These are phyloP conservation scores for Achroia grisella DNA, from an alignment of 1,140 invertebrate species.

Conservation along the genomic window DNA sequence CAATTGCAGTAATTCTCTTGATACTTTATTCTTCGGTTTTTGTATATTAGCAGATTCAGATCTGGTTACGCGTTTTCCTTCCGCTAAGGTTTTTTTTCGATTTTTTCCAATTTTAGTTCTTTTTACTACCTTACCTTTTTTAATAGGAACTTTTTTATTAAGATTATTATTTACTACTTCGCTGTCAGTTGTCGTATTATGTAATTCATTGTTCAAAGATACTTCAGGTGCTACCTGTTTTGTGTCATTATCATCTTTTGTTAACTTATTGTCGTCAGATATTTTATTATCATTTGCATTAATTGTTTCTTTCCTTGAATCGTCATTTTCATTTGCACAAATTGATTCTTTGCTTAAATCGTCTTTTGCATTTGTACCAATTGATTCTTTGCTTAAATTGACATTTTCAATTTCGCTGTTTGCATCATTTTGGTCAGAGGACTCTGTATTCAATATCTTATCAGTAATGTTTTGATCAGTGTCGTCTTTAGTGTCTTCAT, in stretches of 20 bases:
- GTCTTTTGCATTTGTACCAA: not conserved
- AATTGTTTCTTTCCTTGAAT: slow-evolving; percentile 2
- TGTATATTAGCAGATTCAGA: slow-evolving; percentile 16
- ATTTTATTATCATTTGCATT: not conserved
- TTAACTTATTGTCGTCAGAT: not conserved
- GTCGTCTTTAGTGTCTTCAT: slow-evolving; percentile 9
- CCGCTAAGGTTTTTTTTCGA: not conserved
- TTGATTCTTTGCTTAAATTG: slow-evolving; percentile 3
- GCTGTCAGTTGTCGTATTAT: not conserved
- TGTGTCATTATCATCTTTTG: not conserved
- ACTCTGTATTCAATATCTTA: slow-evolving; percentile 4
- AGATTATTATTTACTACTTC: slow-evolving; percentile 7
- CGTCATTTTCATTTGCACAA: slow-evolving; percentile 1
- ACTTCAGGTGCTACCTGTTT: no score
- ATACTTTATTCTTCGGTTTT: slow-evolving; percentile 38
- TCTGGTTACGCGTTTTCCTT: slow-evolving; percentile 26
- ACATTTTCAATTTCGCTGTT: slow-evolving; percentile 1
- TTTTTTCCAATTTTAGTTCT: slow-evolving; percentile 3
- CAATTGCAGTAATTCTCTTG: slow-evolving; percentile 75
- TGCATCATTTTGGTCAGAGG: not conserved
- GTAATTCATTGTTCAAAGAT: no score
- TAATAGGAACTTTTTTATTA: slow-evolving; percentile 13
- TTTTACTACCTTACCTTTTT: slow-evolving; percentile 13
- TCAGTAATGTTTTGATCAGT: slow-evolving; percentile 9
- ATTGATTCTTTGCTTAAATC: not conserved